Conservation (phyloP, 2,113 vertebrate species). For the Empidonax alnorum region DNA sequence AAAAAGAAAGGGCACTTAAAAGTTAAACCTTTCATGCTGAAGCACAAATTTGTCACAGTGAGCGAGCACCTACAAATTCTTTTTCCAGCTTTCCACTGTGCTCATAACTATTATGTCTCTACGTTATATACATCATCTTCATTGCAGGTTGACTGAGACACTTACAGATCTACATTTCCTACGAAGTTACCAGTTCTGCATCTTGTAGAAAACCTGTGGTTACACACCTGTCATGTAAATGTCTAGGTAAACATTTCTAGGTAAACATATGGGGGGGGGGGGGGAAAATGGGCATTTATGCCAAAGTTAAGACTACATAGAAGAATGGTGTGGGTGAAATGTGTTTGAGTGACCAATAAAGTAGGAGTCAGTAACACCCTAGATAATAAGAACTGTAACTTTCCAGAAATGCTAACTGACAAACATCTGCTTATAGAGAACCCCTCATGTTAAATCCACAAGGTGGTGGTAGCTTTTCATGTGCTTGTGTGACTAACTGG, state of each 20-base stretch:
- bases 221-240: not conserved
- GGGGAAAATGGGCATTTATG: not conserved
- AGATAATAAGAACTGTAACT: not conserved
- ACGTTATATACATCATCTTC: not conserved
- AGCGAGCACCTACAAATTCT: not conserved
- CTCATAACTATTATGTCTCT: not conserved
- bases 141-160: not conserved
- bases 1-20: not conserved
- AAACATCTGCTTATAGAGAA: not conserved
- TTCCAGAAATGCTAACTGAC: not conserved
- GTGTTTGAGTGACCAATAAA: not conserved
- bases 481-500: not conserved
- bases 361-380: not conserved
- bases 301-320: not conserved
- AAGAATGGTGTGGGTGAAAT: not conserved
- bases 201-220: not conserved
- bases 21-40: not conserved
- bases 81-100: not conserved
- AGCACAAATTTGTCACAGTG: not conserved
- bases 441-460: not conserved
- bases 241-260: not conserved
- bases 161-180: not conserved
- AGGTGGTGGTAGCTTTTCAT: not conserved
- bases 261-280: not conserved
- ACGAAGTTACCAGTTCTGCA: not conserved